Evolutionary conservation across 1,140 invertebrate species (phyloP), one percentile per base, ranked within the genome.

Genomic region (Lepidurus packardi): DNA sequence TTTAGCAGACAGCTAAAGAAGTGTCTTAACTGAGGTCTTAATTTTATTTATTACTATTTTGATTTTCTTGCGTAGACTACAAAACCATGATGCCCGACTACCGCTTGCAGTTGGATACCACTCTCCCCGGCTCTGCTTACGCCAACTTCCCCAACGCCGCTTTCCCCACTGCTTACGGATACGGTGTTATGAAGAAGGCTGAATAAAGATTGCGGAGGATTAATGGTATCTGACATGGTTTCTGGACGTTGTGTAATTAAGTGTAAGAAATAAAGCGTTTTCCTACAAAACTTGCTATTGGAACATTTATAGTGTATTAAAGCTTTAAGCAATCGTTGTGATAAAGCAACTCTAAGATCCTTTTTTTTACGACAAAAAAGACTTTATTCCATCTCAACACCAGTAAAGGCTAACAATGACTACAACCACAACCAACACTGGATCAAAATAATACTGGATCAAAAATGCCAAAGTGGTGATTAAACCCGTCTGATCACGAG

Each of bases 81-180:
- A 16, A 5, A 13, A 65, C 53, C 53, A 65, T 65, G 53, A 65
- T 65, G 53, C 53, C 16, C 16, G 53, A 65, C 53, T 65, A 65
- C 53, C 53, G 53, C 21, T n/a, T 77, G 76, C 43, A 77, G 42
- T 45, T 77, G 43, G 76, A 77, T 53, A 77, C 76, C 44, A 45
- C 76, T 47, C 42, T 45, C 25, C 43, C 43, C 25, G 43, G 43
- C 13, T 47, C 47, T 75, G 77, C 77, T 44, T 78, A 73, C 77
- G 77, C 65, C 53, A 21, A 43, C 45, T 73, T 42, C 65, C 47
- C 77, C 42, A 41, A 78, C 11, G 77, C 47, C 7, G 65, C 47
- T 13, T 73, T 73, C 53, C 77, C 47, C n/a, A 73, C 47, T 73
- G 77, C 47, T 47, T 34, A 34, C 13, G 77, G 77, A 47, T 73